phyloP scores from a whole-genome alignment of 2,888 invertebrate genomes.

The Geophilus truncorum region DNA sequence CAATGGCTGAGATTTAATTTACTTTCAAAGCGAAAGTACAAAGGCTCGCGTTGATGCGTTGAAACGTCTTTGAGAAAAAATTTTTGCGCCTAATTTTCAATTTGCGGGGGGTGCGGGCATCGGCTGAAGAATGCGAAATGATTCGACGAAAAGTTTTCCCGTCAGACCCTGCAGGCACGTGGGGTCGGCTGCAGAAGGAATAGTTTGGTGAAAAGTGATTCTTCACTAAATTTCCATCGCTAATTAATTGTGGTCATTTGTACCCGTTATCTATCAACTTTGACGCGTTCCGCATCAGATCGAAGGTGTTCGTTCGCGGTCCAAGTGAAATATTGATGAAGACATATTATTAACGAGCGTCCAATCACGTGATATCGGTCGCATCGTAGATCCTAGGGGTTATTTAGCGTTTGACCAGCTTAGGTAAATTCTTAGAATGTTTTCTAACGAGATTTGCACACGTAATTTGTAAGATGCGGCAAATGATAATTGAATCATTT shows the following conservation, averaged over 20 bases:
- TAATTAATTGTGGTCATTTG: conserved; percentile 21
- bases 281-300: background rate
- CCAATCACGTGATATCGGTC: background rate
- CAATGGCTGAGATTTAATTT: conserved; percentile 20
- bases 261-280: background rate
- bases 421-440: background rate
- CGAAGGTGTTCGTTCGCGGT: background rate
- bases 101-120: background rate
- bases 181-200: background rate
- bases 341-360: background rate
- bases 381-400: background rate
- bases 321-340: conserved; percentile 6
- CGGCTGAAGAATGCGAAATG: background rate
- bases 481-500: background rate
- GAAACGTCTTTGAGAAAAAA: background rate
- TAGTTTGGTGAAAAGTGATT: background rate
- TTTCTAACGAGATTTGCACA: background rate
- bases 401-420: background rate
- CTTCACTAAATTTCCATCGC: background rate
- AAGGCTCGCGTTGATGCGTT: background rate
- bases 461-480: too few relatives aligned
- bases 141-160: background rate
- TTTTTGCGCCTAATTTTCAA: background rate
- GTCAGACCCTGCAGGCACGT: background rate
- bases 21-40: background rate